A percentile compares a stretch with the other conserved stretches of the same genome.
These are phyloP conservation scores for Macroglossus sobrinus DNA, from an alignment of 2,113 vertebrate genomes.

Conservation along the genomic window DNA sequence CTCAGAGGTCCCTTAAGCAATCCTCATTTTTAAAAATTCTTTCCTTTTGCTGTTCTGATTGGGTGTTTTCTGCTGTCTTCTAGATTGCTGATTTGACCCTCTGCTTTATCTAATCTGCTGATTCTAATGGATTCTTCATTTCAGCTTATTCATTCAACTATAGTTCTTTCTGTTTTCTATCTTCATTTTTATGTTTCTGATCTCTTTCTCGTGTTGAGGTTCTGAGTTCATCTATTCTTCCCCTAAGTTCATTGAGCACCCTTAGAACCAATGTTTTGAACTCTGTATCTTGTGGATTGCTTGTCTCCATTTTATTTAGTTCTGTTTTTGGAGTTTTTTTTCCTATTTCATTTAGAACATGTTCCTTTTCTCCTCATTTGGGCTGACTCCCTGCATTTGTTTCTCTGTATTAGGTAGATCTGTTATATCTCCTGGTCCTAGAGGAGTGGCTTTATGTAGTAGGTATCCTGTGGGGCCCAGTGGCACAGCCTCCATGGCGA, in stretches of 20 bases:
- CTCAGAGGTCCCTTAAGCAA: not conserved
- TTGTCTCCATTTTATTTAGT: not conserved
- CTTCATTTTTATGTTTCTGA: not conserved
- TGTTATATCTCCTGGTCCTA: no score
- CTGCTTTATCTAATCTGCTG: no score
- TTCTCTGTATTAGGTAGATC: not conserved
- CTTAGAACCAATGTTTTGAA: not conserved
- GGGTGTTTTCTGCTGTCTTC: no score
- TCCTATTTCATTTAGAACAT: not conserved
- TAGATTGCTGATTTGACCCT: no score
- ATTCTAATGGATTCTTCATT: no score
- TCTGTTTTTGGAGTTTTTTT: not conserved
- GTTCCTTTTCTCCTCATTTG: not conserved
- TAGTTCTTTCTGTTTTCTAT: not conserved
- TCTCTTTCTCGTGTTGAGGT: not conserved
- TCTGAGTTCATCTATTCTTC: not conserved
- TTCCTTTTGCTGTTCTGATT: no score
- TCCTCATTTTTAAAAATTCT: no score
- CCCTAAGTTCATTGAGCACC: not conserved
- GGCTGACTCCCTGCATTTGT: not conserved
- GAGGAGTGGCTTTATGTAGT: not conserved
- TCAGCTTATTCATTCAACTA: no score
- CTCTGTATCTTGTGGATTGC: not conserved
- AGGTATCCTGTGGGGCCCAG: not conserved
- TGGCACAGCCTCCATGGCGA: not conserved